Conservation (phyloP, 2,797 vertebrate species). For the Sebastiscus tertius region DNA sequence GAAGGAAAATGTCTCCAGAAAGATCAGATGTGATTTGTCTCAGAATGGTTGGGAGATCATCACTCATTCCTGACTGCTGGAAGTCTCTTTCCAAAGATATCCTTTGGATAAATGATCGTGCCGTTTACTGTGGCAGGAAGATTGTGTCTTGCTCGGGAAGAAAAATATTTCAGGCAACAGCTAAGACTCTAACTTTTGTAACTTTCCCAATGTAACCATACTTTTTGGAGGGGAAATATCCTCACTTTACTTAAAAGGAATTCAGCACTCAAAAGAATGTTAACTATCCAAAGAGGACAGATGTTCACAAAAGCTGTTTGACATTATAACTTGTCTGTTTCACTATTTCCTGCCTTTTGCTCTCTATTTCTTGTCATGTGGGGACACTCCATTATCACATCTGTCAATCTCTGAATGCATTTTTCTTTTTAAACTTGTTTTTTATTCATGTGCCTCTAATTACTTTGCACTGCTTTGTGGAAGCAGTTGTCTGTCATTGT, state of each 20-base stretch:
- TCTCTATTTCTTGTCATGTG: neutral
- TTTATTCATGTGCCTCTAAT: neutral
- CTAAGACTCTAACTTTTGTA: neutral
- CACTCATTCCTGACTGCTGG: conserved; percentile 31
- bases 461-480: neutral
- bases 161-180: conserved; percentile 5
- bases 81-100: conserved; percentile 23
- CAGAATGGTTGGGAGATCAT: conserved; percentile 15
- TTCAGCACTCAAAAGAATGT: neutral
- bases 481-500: neutral
- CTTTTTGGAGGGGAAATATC: conserved; percentile 9
- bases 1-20: conserved; percentile 3
- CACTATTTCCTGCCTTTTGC: neutral
- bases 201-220: neutral
- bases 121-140: neutral
- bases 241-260: neutral
- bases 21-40: neutral
- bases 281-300: neutral
- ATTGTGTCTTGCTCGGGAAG: conserved; percentile 1
- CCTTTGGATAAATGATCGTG: conserved; percentile 10
- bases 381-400: neutral
- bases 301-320: neutral
- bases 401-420: neutral
- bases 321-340: conserved; percentile 5
- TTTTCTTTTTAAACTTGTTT: neutral